A percentile compares a stretch with the other conserved stretches of the same genome.
Conservation (phyloP, 2,888 invertebrate species). For the Dasysyrphus tricinctus region DNA sequence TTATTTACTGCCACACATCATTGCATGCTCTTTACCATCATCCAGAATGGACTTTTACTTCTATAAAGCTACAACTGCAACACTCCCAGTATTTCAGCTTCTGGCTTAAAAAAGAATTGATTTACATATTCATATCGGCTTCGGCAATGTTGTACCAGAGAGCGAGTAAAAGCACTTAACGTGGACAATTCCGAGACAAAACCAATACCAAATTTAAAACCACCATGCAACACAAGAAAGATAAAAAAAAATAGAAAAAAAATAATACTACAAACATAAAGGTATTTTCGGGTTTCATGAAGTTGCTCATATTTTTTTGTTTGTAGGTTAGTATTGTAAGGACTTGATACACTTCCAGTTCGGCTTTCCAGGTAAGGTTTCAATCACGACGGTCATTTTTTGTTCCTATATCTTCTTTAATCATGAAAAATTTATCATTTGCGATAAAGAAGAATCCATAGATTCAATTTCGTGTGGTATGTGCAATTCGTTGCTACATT, state of each 20-base stretch:
- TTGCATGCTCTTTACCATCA: not conserved
- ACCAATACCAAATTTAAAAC: not conserved
- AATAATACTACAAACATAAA: not conserved
- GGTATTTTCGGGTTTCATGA: not conserved
- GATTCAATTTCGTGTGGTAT: too few relatives aligned
- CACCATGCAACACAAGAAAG: not conserved
- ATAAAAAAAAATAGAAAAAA: not conserved
- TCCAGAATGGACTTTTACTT: not conserved
- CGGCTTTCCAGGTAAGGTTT: too few relatives aligned
- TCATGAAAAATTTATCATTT: too few relatives aligned
- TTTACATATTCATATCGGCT: slow-evolving; percentile 59
- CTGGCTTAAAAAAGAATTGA: slow-evolving; percentile 55
- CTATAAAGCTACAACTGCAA: not conserved
- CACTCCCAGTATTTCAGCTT: not conserved
- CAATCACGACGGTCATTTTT: too few relatives aligned
- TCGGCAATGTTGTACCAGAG: not conserved
- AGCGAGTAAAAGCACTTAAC: slow-evolving; percentile 20
- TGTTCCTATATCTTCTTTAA: too few relatives aligned
- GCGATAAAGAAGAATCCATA: too few relatives aligned
- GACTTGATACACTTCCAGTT: too few relatives aligned
- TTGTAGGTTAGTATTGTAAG: too few relatives aligned
- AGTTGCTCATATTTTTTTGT: not conserved
- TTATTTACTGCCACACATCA: slow-evolving; percentile 37
- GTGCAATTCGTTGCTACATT: too few relatives aligned
- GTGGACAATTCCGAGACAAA: slow-evolving; percentile 35